A percentile compares a stretch with the other conserved stretches of the same genome.
phyloP scores from a whole-genome alignment of 2,113 vertebrate genomes.

The Cricetomys ansorgei region DNA sequence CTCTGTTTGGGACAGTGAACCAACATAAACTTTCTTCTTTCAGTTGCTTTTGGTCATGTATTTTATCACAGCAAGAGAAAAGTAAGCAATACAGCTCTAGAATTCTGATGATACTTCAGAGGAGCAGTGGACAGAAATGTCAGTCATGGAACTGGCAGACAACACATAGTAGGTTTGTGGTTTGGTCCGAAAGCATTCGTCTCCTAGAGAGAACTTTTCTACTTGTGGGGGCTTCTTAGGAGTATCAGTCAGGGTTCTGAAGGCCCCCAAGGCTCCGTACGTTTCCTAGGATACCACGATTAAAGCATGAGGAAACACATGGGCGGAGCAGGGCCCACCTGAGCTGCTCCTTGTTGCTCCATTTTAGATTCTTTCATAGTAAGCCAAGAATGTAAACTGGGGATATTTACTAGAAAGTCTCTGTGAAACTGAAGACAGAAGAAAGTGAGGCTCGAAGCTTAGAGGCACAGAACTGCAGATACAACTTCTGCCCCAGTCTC shows the following conservation, averaged over 20 bases:
- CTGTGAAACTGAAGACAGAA: not conserved
- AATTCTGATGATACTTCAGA: not conserved
- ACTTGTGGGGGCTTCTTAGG: not conserved
- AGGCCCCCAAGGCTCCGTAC: not conserved
- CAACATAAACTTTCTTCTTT: not conserved
- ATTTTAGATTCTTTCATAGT: not conserved
- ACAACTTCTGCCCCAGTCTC: not conserved
- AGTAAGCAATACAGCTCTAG: not conserved
- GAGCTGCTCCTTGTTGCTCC: not conserved
- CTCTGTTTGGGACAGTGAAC: not conserved
- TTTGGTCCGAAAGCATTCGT: constrained; percentile 31
- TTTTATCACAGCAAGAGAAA: not conserved
- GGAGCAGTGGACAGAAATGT: not conserved
- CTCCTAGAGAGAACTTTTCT: constrained; percentile 1
- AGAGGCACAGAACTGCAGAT: not conserved
- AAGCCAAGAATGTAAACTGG: not conserved
- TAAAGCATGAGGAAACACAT: not conserved
- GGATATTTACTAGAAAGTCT: not conserved
- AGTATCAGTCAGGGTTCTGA: not conserved
- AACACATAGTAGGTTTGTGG: not conserved
- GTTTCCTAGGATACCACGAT: not conserved
- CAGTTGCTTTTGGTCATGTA: not conserved
- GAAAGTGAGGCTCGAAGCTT: not conserved
- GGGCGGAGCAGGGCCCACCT: not conserved
- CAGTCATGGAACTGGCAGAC: not conserved